These are phyloP conservation scores for Drosophila neutralis DNA, from an alignment of 2,888 invertebrate genomes.

Conservation along the genomic window DNA sequence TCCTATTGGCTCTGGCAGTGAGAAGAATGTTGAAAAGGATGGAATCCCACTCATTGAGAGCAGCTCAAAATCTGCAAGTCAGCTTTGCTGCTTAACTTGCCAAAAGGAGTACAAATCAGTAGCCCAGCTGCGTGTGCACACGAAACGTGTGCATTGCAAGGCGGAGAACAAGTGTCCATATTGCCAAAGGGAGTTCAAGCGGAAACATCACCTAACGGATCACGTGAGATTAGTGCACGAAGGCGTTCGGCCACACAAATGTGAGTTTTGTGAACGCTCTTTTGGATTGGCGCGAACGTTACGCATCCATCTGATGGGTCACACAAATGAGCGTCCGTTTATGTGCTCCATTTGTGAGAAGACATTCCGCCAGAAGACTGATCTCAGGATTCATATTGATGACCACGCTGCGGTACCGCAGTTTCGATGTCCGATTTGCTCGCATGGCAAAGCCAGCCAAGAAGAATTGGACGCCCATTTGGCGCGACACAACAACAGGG, in stretches of 20 bases:
- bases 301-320: constrained; percentile 51
- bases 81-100: constrained; percentile 27
- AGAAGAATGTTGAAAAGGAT: not conserved
- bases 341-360: constrained; percentile 44
- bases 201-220: constrained; percentile 47
- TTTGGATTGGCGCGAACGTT: constrained; percentile 50
- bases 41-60: not conserved
- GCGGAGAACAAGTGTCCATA: constrained; percentile 37
- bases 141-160: constrained; percentile 27
- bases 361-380: constrained; percentile 45
- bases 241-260: constrained; percentile 43
- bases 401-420: constrained; percentile 28
- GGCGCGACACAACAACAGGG: constrained; percentile 38
- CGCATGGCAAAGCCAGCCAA: constrained; percentile 35
- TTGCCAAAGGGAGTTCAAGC: constrained; percentile 47
- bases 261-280: constrained; percentile 46
- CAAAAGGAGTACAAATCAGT: constrained; percentile 27
- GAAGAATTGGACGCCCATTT: constrained; percentile 45
- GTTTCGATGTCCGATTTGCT: constrained; percentile 50
- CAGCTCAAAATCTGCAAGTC: not conserved
- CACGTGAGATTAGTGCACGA: constrained; percentile 51
- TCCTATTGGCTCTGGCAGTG: not conserved
- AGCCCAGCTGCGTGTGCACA: constrained; percentile 23
- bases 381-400: constrained; percentile 45
- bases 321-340: constrained; percentile 55